Evolutionary conservation across 2,888 invertebrate species (phyloP), one percentile per base, ranked within the genome.

Genomic region (Tiliacea citrago): DNA sequence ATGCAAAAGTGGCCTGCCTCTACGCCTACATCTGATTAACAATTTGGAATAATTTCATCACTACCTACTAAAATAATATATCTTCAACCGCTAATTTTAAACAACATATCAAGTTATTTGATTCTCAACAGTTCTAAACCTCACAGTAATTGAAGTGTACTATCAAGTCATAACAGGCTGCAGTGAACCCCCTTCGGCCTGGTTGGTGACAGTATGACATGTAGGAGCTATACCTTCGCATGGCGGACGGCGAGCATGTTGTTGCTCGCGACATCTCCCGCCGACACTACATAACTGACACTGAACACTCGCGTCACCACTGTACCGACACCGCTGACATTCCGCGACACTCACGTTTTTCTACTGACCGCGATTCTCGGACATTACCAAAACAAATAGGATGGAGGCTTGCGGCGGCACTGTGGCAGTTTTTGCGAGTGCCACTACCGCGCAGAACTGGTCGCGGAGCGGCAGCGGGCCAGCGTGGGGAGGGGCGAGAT

Each of bases 231-330:
- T 93, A 94, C 95, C 95, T 94, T 93, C 90, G 95, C 95, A 87
- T 91, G 94, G 92, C 95, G 94, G 75, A 91, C 91, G 88, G 92
- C 94, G 92, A 93, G 89, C 95, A 95, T 95, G 86, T 71, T 84
- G 89, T 76, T 85, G 78, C 79, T 84, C 84, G 88, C 90, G 91
- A 90, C 93, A 92, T 92, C 89, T 86, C 93, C 90, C 83, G 84
- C 89, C 82, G 83, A 76, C 88, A 84, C 85, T 84, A 83, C 87
- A 82, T 85, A 39, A 73, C 73, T 68, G 77, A 79, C 88, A 86
- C 85, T 73, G 68, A 74, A 76, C 86, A 87, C 86, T 77, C 81
- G 78, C 75, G 78, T 79, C 79, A 78, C 78, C 74, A 72, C 85
- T 72, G 68, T 68, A 75, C 68, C 70, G 73, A 83, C 81, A 68